Evolutionary conservation across 2,888 invertebrate genomes (phyloP).

Genomic region (Eugnorisma glareosa): DNA sequence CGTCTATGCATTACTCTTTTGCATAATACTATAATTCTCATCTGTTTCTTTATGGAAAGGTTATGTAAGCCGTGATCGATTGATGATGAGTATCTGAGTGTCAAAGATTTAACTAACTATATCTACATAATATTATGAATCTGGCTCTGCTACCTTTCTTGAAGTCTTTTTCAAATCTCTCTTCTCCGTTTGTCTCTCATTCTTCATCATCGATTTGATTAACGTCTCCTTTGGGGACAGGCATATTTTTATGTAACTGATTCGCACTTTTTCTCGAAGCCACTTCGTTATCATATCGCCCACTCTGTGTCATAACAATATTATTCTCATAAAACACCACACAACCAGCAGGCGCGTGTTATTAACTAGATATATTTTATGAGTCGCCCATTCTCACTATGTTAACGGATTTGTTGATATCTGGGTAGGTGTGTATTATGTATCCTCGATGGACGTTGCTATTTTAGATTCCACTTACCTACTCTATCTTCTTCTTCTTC

Average conservation of each 20-base stretch:
- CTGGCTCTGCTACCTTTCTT: not conserved
- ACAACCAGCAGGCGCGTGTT: constrained; percentile 39
- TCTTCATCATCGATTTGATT: not conserved
- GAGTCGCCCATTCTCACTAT: constrained; percentile 19
- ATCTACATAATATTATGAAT: not conserved
- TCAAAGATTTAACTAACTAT: not conserved
- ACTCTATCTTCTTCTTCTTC: not conserved
- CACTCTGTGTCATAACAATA: constrained; percentile 32
- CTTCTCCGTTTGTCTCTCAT: not conserved
- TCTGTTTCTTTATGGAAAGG: not conserved
- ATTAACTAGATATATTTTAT: constrained; percentile 48
- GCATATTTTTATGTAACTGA: not conserved
- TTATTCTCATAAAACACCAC: constrained; percentile 44
- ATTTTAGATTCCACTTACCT: not conserved
- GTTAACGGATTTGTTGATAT: constrained; percentile 11
- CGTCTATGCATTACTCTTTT: not conserved
- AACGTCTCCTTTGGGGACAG: not conserved
- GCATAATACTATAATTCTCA: not conserved
- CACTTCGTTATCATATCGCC: constrained; percentile 33
- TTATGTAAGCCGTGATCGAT: not conserved
- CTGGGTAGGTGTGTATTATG: not conserved
- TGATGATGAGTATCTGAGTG: not conserved
- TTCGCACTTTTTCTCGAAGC: not conserved
- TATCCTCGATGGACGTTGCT: not conserved
- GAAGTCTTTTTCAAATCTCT: not conserved